Conservation (phyloP, 2,113 vertebrate species). For the Malurus alboscapulatus region DNA sequence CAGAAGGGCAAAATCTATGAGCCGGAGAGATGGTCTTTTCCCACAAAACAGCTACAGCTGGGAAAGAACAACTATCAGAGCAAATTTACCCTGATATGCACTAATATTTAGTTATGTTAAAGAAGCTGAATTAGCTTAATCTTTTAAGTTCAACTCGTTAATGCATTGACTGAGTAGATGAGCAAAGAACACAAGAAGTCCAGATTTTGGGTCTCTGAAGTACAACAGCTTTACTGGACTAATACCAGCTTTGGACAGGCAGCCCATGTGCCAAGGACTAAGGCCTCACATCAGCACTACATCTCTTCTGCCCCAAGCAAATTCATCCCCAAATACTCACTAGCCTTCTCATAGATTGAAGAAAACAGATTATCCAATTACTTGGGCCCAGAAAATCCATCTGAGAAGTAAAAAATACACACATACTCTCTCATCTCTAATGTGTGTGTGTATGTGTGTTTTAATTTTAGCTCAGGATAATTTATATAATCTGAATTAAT, state of each 20-base stretch:
- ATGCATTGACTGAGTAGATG: not conserved
- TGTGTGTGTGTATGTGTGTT: not conserved
- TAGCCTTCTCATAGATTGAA: not conserved
- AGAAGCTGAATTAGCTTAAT: not conserved
- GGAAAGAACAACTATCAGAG: not conserved
- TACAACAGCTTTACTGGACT: not conserved
- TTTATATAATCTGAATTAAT: constrained; percentile 4
- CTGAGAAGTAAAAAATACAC: not conserved
- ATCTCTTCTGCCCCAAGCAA: not conserved
- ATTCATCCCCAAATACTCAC: not conserved
- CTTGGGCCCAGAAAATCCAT: not conserved
- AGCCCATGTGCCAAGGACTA: not conserved
- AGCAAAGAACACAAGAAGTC: not conserved
- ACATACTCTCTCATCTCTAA: not conserved
- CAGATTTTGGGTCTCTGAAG: not conserved
- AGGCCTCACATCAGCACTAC: not conserved
- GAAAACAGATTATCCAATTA: constrained; percentile 13
- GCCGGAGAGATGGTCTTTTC: not conserved
- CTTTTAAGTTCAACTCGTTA: not conserved
- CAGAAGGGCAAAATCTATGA: not conserved
- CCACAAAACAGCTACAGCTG: not conserved
- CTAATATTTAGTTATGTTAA: not conserved
- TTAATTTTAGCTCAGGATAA: constrained; percentile 16
- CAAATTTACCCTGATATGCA: not conserved
- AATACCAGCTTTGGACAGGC: not conserved